Evolutionary conservation across 2,113 vertebrate genomes (phyloP).

Genomic region (Gulo gulo): DNA sequence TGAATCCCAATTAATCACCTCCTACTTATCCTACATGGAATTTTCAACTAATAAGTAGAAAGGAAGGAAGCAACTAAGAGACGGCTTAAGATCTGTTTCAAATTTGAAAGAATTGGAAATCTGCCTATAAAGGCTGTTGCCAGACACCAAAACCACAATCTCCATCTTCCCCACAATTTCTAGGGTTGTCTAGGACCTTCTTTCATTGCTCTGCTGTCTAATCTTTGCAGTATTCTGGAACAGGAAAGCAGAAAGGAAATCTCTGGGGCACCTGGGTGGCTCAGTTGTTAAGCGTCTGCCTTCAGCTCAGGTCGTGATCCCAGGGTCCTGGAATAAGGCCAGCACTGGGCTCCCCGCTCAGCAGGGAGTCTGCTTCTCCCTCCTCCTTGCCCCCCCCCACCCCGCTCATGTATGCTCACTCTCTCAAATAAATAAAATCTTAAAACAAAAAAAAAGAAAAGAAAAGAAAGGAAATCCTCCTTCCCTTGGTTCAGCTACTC

Average conservation of each 20-base stretch:
- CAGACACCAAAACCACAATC: neutral
- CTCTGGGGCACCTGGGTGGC: neutral
- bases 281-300: neutral
- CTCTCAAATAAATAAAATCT: neutral
- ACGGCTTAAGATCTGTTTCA: neutral
- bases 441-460: neutral
- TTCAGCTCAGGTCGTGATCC: neutral
- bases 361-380: neutral
- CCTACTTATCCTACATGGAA: neutral
- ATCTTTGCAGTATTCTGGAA: neutral
- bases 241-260: conserved; percentile 2
- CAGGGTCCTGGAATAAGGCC: neutral
- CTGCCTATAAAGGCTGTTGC: neutral
- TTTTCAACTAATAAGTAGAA: neutral
- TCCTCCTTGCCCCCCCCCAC: neutral
- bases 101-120: neutral
- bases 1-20: neutral
- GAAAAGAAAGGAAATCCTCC: neutral
- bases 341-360: neutral
- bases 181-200: neutral
- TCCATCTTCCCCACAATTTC: neutral
- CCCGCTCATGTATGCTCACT: fast-evolving
- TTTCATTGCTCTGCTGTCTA: neutral
- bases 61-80: neutral
- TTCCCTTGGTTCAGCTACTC: neutral